These are phyloP conservation scores for Ceratina australensis DNA, from an alignment of 1,140 invertebrate species.

Conservation along the genomic window DNA sequence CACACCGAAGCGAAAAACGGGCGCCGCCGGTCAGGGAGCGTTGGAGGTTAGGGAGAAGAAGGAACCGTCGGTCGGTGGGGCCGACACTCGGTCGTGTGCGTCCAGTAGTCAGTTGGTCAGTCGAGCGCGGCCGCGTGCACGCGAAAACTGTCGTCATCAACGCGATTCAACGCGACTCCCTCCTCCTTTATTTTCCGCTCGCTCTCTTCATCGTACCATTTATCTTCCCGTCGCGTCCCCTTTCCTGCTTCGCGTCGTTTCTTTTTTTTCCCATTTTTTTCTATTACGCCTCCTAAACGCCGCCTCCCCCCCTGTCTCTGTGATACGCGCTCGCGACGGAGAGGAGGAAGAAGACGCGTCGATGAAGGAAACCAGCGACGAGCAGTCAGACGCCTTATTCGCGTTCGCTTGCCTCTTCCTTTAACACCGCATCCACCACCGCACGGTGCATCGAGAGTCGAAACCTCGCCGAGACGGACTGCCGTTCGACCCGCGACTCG, in stretches of 20 bases:
- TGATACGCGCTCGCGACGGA: conserved; percentile 27
- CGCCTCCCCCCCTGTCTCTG: conserved; percentile 25
- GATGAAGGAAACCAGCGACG: conserved; percentile 46
- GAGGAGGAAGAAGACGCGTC: conserved; percentile 48
- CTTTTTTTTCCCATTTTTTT: no score
- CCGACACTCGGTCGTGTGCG: no score
- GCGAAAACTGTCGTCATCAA: conserved; percentile 45
- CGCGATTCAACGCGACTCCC: conserved; percentile 15
- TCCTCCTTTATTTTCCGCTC: conserved; percentile 33
- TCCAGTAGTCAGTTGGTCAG: conserved; percentile 62
- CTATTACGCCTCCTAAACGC: no score
- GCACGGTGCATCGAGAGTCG: no score
- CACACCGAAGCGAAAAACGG: conserved; percentile 62
- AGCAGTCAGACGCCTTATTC: conserved; percentile 33
- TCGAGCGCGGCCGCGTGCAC: conserved; percentile 70
- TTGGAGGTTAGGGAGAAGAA: conserved; percentile 5
- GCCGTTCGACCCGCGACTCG: conserved; percentile 14
- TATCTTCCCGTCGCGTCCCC: neutral
- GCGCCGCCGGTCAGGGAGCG: conserved; percentile 25
- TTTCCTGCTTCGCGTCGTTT: conserved; percentile 10
- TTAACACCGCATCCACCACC: no score
- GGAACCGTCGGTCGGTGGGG: conserved; percentile 6
- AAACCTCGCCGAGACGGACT: neutral
- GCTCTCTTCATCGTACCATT: neutral
- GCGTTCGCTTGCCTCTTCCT: conserved; percentile 24